Evolutionary conservation across 1,140 invertebrate genomes (phyloP), one percentile per base, ranked within the genome.

Genomic region (Zaprionus camerounensis): DNA sequence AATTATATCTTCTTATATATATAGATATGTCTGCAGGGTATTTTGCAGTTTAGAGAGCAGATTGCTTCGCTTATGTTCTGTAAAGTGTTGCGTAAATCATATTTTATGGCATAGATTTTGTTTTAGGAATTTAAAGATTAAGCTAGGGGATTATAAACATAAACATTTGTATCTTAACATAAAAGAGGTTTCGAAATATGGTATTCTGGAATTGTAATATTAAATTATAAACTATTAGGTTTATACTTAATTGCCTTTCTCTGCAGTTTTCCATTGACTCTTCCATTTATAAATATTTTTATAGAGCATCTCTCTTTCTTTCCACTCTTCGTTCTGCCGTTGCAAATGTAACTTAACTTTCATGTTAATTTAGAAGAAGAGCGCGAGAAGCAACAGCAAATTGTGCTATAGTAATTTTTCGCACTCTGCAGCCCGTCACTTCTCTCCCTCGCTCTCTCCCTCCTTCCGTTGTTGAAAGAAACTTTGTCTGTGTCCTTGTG

Each of bases 391-490:
- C 31, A 46, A 58, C 17, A 38, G 26, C 28, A 71, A 71, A 64
- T 36, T 71, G 63, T 34, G 28, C 57, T 67, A 5, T 57, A 51
- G 70, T 62, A 73, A 73, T 73, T 77, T 76, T 56, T 77, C 61
- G 70, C 75, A 67, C 75, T 77, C 57, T 67, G 41, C 62, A 66
- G 59, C 3, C 13, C 5, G 5, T 15, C 36, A 15, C 0, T 1
- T 0, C 2, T 4, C 1, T 13, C 4, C 36, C 31, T 57, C 63
- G 17, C 28, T 7, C 31, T 2, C 7, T 31, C n/a, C 28, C 61
- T 26, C 34, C 57, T 71, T 41, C 51, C 51, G 53, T 58, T 44
- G 71, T 82, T n/a, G 24, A 68, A 28, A 49, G 12, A 69, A 59
- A 74, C 68, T 64, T 74, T 70, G 66, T 41, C 24, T 17, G 46